A percentile compares a stretch with the other conserved stretches of the same genome.
These are phyloP conservation scores for Poecilobothrus nobilitatus DNA, from an alignment of 2,888 invertebrate genomes.

Conservation along the genomic window DNA sequence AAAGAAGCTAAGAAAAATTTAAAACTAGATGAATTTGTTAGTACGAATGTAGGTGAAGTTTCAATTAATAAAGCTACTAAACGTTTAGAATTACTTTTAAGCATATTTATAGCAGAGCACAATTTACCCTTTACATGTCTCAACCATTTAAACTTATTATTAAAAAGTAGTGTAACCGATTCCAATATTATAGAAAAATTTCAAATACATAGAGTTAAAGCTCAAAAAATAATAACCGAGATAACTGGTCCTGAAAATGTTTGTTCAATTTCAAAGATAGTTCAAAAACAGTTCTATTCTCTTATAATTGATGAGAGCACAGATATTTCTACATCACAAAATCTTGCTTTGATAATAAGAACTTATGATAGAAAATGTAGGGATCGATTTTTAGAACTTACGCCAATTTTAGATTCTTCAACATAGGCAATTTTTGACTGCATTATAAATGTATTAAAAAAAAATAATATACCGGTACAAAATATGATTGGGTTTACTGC, in stretches of 20 bases:
- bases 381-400: constrained; percentile 9
- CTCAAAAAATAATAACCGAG: background rate
- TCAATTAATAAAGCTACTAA: too few species aligned
- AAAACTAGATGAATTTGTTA: too few species aligned
- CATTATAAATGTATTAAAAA: constrained; percentile 7
- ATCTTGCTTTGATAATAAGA: background rate
- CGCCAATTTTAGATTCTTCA: constrained; percentile 10
- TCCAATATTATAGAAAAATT: constrained; percentile 5
- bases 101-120: constrained; percentile 10
- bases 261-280: background rate
- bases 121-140: constrained; percentile 4
- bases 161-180: constrained; percentile 1
- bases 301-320: too few species aligned
- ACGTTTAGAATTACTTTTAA: too few species aligned
- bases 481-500: constrained; percentile 15
- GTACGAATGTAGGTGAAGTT: too few species aligned
- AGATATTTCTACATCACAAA: too few species aligned
- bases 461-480: constrained; percentile 1
- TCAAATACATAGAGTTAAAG: background rate
- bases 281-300: constrained; percentile 7
- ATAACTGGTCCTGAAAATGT: constrained; percentile 8
- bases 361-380: background rate
- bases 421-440: background rate
- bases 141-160: constrained; percentile 7
- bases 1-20: too few species aligned